These are phyloP conservation scores for Epinephelus awoara DNA, from an alignment of 2,797 vertebrate genomes.

Conservation along the genomic window DNA sequence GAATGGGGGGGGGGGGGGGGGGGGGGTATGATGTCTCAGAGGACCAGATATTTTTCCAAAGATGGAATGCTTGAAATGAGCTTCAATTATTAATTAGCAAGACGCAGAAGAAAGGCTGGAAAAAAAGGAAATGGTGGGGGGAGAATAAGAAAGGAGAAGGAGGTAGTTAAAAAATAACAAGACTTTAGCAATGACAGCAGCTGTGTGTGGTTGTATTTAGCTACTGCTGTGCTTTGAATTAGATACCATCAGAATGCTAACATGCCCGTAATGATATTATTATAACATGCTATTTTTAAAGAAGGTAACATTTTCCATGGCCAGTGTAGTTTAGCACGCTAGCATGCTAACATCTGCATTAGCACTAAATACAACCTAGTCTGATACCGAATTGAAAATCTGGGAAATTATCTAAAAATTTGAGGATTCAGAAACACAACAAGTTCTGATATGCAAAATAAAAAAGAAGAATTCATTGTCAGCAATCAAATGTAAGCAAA, in stretches of 20 bases:
- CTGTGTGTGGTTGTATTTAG: background rate
- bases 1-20: slow-evolving; percentile 23
- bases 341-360: no score
- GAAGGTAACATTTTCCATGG: no score
- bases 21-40: slow-evolving; percentile 54
- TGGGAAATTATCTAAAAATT: no score
- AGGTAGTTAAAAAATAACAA: slow-evolving; percentile 5
- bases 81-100: slow-evolving; percentile 80
- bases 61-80: slow-evolving; percentile 71
- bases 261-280: background rate
- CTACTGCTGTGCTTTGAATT: background rate
- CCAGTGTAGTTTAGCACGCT: no score
- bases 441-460: no score
- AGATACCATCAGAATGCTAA: background rate
- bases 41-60: slow-evolving; percentile 64
- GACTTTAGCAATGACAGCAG: background rate
- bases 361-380: no score
- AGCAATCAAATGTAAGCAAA: no score
- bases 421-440: no score
- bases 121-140: background rate
- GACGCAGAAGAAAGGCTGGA: slow-evolving; percentile 49
- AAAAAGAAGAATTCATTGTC: no score
- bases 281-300: no score
- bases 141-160: slow-evolving; percentile 16
- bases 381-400: no score